Percentiles rank a stretch among this genome's conserved stretches.
Conservation (phyloP, 2,113 vertebrate genomes). For the Hippocampus guttulatus region DNA sequence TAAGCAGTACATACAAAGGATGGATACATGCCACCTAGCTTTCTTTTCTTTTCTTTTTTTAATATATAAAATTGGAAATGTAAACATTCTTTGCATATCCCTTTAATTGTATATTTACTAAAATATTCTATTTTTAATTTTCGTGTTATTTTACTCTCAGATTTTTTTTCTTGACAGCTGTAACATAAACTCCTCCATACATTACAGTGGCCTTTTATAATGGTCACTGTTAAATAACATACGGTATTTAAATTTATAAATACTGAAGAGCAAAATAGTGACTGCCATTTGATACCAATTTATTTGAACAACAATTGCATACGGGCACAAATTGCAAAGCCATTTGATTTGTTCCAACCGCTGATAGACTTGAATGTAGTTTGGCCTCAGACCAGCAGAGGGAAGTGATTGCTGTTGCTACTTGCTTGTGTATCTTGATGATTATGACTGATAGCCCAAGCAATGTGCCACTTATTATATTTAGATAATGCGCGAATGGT, state of each 20-base stretch:
- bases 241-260: neutral
- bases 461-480: conserved; percentile 76
- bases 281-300: neutral
- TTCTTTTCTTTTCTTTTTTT: no score
- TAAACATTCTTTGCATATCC: no score
- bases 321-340: neutral
- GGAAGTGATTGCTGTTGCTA: conserved; percentile 61
- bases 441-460: conserved; percentile 66
- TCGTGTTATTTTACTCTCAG: neutral
- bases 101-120: neutral
- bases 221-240: neutral
- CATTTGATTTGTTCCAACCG: neutral
- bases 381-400: conserved; percentile 70
- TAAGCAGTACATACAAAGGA: no score
- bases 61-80: no score
- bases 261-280: neutral
- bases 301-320: conserved; percentile 4
- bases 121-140: neutral
- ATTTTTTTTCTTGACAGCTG: neutral
- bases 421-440: conserved; percentile 53
- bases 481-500: conserved; percentile 65
- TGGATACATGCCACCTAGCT: no score
- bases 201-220: neutral
- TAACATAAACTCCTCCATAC: neutral
- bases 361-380: conserved; percentile 55